Evolutionary conservation across 2,797 vertebrate species (phyloP).

Genomic region (Scarus forsteni): DNA sequence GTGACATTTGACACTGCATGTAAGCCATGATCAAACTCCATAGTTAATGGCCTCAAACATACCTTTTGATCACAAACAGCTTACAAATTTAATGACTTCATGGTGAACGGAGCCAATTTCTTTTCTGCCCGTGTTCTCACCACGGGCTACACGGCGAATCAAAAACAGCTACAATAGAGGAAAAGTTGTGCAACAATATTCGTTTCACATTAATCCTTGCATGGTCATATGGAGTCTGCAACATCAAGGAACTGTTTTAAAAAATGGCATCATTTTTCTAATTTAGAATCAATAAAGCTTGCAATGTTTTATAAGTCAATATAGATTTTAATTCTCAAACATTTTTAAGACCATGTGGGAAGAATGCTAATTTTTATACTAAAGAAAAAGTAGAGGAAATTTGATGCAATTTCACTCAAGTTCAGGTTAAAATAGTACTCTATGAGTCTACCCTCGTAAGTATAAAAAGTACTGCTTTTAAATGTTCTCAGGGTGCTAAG

Average conservation of each 20-base stretch:
- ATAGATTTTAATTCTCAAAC: background rate
- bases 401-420: no score
- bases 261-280: constrained; percentile 21
- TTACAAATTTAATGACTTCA: constrained; percentile 75
- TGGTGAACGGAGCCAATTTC: constrained; percentile 71
- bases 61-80: constrained; percentile 78
- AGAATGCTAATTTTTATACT: no score
- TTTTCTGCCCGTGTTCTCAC: constrained; percentile 55
- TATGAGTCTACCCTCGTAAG: no score
- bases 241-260: constrained; percentile 29
- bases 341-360: constrained; percentile 7
- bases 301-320: background rate
- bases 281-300: constrained; percentile 21
- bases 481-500: no score
- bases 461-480: no score
- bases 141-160: constrained; percentile 58
- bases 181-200: constrained; percentile 44
- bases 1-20: constrained; percentile 69
- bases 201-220: constrained; percentile 50
- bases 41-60: constrained; percentile 67
- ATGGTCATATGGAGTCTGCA: constrained; percentile 29
- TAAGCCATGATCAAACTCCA: constrained; percentile 68
- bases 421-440: no score
- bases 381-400: no score
- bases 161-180: constrained; percentile 52